Evolutionary conservation across 2,113 vertebrate species (phyloP).

Genomic region (Thomomys bottae): DNA sequence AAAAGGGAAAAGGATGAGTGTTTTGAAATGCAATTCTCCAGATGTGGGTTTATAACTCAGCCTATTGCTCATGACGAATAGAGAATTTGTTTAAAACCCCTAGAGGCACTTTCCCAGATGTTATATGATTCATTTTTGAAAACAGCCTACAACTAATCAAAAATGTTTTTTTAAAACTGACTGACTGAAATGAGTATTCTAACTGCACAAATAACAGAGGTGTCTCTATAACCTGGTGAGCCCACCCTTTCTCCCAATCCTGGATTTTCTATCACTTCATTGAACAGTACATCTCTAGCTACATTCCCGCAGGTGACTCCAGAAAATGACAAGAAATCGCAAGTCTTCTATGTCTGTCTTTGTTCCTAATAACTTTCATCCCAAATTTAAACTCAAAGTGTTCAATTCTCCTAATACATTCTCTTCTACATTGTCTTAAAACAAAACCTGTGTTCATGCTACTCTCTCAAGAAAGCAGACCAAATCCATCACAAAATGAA

Average conservation of each 20-base stretch:
- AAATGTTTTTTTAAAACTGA: neutral
- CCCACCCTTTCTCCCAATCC: neutral
- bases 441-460: neutral
- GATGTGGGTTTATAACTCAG: constrained; percentile 73
- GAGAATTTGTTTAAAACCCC: constrained; percentile 67
- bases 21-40: constrained; percentile 74
- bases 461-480: neutral
- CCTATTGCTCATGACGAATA: constrained; percentile 68
- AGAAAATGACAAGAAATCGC: neutral
- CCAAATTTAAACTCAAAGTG: neutral
- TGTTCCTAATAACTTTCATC: neutral
- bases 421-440: constrained; percentile 23
- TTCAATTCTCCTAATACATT: neutral
- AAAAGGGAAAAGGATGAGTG: constrained; percentile 67
- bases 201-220: neutral
- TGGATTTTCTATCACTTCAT: neutral
- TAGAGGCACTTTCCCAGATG: constrained; percentile 64
- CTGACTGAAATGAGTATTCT: constrained; percentile 12
- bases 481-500: constrained; percentile 7
- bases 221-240: neutral
- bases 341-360: neutral
- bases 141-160: constrained; percentile 53
- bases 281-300: neutral
- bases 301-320: neutral
- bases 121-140: constrained; percentile 53